A percentile compares a stretch with the other conserved stretches of the same genome.
Evolutionary conservation across 1,140 invertebrate genomes (phyloP).

Genomic region (Colletes latitarsis): DNA sequence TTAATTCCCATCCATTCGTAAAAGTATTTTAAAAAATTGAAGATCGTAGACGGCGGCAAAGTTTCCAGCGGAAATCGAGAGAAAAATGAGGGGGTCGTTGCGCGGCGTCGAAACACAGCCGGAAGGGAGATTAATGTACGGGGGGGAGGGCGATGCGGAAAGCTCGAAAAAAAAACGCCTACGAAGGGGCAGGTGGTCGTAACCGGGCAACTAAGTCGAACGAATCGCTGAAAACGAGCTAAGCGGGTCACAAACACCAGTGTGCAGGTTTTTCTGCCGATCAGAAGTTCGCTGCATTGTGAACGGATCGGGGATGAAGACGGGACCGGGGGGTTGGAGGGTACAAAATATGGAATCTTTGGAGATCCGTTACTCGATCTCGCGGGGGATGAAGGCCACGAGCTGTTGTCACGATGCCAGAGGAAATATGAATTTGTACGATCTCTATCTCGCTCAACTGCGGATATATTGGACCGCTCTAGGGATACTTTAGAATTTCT

Average conservation of each 20-base stretch:
- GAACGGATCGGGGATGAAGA: not conserved
- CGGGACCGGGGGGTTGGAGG: no score
- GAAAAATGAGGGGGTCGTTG: not conserved
- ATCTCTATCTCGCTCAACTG: no score
- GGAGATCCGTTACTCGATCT: not conserved
- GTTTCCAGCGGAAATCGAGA: no score
- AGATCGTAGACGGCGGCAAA: not conserved
- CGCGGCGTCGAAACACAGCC: no score
- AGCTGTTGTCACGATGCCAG: not conserved
- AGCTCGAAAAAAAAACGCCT: not conserved
- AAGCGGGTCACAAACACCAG: not conserved
- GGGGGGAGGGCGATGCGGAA: not conserved
- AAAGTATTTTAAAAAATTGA: not conserved
- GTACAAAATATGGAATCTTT: not conserved
- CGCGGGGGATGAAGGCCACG: not conserved
- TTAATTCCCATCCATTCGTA: no score
- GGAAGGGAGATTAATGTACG: not conserved
- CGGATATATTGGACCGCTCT: no score
- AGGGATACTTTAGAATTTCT: no score
- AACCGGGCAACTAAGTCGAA: not conserved
- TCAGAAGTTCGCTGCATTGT: not conserved
- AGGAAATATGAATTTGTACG: constrained; percentile 1
- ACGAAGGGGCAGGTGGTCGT: no score
- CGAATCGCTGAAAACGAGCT: not conserved
- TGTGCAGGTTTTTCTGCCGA: not conserved